A percentile compares a stretch with the other conserved stretches of the same genome.
Evolutionary conservation across 1,140 invertebrate species (phyloP).

Genomic region (Oedothorax gibbosus): DNA sequence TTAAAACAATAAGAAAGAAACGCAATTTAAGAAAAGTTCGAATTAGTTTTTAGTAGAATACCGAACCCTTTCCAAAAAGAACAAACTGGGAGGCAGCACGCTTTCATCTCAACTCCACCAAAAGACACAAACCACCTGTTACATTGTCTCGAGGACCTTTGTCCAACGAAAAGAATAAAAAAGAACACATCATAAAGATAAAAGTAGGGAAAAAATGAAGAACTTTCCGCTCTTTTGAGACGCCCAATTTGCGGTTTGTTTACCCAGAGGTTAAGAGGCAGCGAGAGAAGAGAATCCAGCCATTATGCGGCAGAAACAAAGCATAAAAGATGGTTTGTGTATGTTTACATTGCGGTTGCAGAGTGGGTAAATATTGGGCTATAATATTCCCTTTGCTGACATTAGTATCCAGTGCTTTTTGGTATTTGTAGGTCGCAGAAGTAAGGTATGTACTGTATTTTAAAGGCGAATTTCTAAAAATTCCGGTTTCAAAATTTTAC

Average conservation of each 20-base stretch:
- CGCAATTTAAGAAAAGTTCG: no score
- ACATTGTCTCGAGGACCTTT: constrained; percentile 21
- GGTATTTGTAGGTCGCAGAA: background rate
- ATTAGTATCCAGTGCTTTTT: background rate
- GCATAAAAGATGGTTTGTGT: constrained; percentile 11
- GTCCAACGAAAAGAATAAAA: background rate
- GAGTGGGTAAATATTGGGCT: constrained; percentile 30
- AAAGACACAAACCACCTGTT: constrained; percentile 12
- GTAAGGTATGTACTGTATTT: no score
- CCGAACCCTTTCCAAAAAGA: no score
- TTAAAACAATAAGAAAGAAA: no score
- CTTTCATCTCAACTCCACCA: background rate
- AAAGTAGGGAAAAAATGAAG: background rate
- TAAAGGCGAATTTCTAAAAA: no score
- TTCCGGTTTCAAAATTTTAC: no score
- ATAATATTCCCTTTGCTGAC: constrained; percentile 8
- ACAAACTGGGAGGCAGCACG: no score
- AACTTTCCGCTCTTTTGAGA: background rate
- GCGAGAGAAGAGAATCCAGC: constrained; percentile 16
- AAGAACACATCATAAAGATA: background rate
- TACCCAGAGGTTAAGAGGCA: constrained; percentile 45
- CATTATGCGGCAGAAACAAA: constrained; percentile 24
- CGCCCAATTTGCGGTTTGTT: constrained; percentile 47
- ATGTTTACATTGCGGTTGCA: constrained; percentile 44
- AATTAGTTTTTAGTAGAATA: no score